phyloP scores from a whole-genome alignment of 2,797 vertebrate genomes.

The Ispidina picta region DNA sequence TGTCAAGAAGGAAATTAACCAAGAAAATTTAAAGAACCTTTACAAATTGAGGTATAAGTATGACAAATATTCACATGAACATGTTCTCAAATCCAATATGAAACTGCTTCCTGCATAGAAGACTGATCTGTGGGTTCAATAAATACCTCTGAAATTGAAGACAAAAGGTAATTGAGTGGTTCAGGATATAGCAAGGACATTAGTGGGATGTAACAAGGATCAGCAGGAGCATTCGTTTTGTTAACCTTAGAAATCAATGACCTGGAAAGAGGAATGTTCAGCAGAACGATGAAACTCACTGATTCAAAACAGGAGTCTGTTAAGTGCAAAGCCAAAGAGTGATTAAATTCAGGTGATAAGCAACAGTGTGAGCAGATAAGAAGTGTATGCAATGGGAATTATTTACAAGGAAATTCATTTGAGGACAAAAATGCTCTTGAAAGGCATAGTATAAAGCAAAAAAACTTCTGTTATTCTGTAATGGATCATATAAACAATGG shows the following conservation, averaged over 20 bases:
- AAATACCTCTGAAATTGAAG: slow-evolving; percentile 39
- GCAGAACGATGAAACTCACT: slow-evolving; percentile 30
- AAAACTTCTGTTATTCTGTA: neutral
- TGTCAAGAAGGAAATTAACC: slow-evolving; percentile 54
- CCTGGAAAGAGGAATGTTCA: slow-evolving; percentile 66
- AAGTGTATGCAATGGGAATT: neutral
- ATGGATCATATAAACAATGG: neutral
- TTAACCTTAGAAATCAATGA: slow-evolving; percentile 63
- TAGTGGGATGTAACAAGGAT: neutral
- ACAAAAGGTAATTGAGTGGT: slow-evolving; percentile 31
- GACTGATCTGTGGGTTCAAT: slow-evolving; percentile 13
- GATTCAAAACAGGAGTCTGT: slow-evolving; percentile 31
- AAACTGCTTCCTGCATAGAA: slow-evolving; percentile 33
- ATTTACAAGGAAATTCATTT: neutral
- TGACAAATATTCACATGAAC: neutral
- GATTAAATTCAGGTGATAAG: slow-evolving; percentile 16
- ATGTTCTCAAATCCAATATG: neutral
- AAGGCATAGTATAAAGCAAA: neutral
- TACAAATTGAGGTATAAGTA: slow-evolving; percentile 34
- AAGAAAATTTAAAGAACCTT: slow-evolving; percentile 42
- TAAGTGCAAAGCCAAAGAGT: neutral
- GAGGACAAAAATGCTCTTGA: neutral
- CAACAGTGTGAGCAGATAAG: neutral
- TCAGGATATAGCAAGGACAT: slow-evolving; percentile 4
- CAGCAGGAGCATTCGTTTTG: slow-evolving; percentile 45